These are phyloP conservation scores for Adoxophyes honmai DNA, from an alignment of 1,140 invertebrate species.

Conservation along the genomic window DNA sequence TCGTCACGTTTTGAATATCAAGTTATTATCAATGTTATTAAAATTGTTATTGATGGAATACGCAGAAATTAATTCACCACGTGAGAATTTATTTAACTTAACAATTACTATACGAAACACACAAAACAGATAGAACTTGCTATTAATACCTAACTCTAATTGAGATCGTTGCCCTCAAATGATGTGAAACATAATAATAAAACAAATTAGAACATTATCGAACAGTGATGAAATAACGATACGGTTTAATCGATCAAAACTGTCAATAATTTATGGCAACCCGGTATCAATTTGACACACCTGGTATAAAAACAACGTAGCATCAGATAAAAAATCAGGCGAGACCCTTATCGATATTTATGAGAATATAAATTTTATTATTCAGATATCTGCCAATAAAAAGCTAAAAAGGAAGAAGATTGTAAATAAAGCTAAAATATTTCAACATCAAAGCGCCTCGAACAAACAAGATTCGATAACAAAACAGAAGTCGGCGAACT, in stretches of 20 bases:
- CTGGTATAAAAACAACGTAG: background rate
- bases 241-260: background rate
- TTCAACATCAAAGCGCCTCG: conserved; percentile 5
- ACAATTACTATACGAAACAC: no score
- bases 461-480: conserved; percentile 3
- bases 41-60: no score
- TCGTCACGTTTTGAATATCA: no score
- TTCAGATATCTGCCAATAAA: conserved; percentile 17
- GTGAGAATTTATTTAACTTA: no score
- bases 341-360: conserved; percentile 24
- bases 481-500: background rate
- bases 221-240: no score
- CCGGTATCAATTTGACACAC: background rate
- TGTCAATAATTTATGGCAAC: conserved; percentile 1
- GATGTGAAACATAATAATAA: no score
- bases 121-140: no score
- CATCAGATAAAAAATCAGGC: conserved; percentile 3
- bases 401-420: conserved; percentile 18
- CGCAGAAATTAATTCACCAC: no score
- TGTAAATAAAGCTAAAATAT: conserved; percentile 17
- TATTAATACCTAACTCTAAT: no score
- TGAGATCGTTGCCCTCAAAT: no score
- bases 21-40: no score
- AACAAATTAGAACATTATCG: no score
- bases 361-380: conserved; percentile 25